These are phyloP conservation scores for Steinernema feltiae DNA, from an alignment of 1,140 invertebrate species.

Conservation along the genomic window DNA sequence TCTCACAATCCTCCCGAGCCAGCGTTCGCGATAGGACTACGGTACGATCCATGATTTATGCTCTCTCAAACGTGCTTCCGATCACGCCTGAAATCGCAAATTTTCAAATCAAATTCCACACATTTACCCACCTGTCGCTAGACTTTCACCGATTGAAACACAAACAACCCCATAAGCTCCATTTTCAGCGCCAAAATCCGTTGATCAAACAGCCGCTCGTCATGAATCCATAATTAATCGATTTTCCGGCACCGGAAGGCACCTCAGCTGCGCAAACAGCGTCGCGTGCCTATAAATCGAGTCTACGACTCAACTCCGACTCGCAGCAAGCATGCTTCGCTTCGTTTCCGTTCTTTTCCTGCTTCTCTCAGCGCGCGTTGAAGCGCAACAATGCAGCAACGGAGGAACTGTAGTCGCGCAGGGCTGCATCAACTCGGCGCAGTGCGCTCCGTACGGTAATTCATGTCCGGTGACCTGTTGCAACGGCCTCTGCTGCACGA, in stretches of 20 bases:
- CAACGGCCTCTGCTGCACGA: neutral
- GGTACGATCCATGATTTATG: too few species aligned
- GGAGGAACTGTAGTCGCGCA: neutral
- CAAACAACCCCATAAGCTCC: too few species aligned
- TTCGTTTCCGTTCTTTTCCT: neutral
- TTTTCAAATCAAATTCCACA: too few species aligned
- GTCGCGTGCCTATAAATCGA: neutral
- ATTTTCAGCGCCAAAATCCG: too few species aligned
- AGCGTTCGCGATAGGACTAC: too few species aligned
- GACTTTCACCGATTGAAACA: too few species aligned
- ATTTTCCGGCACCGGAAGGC: neutral
- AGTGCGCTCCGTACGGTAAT: neutral
- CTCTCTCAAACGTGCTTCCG: too few species aligned
- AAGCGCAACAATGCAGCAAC: neutral
- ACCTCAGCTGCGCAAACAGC: neutral
- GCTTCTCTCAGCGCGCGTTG: neutral
- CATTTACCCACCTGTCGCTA: too few species aligned
- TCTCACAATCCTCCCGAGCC: too few species aligned
- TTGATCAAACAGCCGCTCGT: too few species aligned
- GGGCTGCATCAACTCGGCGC: neutral
- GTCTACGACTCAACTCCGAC: neutral
- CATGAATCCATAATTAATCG: too few species aligned
- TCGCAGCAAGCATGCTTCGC: neutral
- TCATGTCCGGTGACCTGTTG: neutral
- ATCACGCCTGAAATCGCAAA: too few species aligned